phyloP scores from a whole-genome alignment of 2,888 invertebrate genomes.

The Blastobasis adustella region DNA sequence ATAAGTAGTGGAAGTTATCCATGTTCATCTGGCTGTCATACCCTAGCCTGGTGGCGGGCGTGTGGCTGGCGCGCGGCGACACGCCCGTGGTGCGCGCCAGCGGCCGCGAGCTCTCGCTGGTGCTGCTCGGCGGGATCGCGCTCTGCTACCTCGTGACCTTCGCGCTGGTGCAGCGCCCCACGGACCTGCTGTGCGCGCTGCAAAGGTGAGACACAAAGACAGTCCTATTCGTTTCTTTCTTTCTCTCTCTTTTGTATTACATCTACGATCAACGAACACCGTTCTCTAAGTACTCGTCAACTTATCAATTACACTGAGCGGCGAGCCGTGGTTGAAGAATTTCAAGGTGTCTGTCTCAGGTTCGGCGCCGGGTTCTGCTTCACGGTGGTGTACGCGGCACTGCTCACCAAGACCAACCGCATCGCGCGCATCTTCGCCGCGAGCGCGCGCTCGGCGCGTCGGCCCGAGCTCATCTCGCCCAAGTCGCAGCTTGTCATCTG shows the following conservation, averaged over 20 bases:
- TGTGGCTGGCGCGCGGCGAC: constrained; percentile 88
- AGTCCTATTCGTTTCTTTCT: too few relatives aligned
- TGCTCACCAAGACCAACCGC: constrained; percentile 97
- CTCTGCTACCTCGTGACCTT: constrained; percentile 96
- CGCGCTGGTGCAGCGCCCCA: constrained; percentile 89
- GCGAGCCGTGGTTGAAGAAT: too few relatives aligned
- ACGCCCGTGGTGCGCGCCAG: constrained; percentile 97
- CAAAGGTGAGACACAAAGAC: constrained; percentile 77
- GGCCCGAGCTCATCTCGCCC: constrained; percentile 94
- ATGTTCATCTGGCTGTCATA: not conserved
- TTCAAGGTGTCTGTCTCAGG: constrained; percentile 45
- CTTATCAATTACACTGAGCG: too few relatives aligned
- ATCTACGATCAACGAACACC: too few relatives aligned
- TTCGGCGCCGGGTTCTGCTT: constrained; percentile 95
- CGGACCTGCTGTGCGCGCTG: constrained; percentile 90
- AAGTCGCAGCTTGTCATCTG: constrained; percentile 93
- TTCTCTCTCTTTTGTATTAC: too few relatives aligned
- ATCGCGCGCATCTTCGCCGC: constrained; percentile 97
- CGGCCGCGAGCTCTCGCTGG: constrained; percentile 91
- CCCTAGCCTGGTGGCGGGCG: constrained; percentile 77
- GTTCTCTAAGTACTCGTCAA: too few relatives aligned
- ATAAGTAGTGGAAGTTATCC: too few relatives aligned
- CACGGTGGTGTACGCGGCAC: constrained; percentile 96
- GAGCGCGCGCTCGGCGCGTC: constrained; percentile 92
- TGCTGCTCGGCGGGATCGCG: constrained; percentile 90